Evolutionary conservation across 2,888 invertebrate genomes (phyloP), one percentile per base, ranked within the genome.

Genomic region (Orthosia gracilis): DNA sequence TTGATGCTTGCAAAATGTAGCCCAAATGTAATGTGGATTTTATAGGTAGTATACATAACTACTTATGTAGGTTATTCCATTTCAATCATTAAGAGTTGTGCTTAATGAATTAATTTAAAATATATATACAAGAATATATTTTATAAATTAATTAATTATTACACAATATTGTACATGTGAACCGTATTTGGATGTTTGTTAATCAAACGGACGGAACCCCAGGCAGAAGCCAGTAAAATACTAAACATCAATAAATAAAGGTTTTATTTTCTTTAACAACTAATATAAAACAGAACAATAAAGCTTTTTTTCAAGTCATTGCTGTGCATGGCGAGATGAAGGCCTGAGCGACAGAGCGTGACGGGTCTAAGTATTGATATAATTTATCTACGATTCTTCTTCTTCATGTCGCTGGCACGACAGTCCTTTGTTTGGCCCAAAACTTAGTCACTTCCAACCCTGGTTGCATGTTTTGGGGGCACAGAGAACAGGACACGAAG

Each of bases 311-410:
- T 47, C 7, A 23, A 80, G 18, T 59, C 40, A 75, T 61, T 59
- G 81, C 52, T 21, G 26, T 40, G 15, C 17, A 54, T 54, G 40
- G 26, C 15, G n/a, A 15, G 23, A 61, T 54, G 21, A 80, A 73
- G 80, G 80, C 3, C 49, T 26, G 17, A 1, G 13, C 31, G 52
- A n/a, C 17, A 40, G n/a, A 80, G 31, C 47, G 15, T 54, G 11
- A 11, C 40, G 18, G 17, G 18, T 26, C 50, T n/a, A 12, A 78
- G 4, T 15, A n/a, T 65, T 64, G 13, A 13, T n/a, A 65, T n/a
- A 47, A 72, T 50, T 40, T 40, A 40, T 40, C 40, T 3, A 1
- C 40, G 40, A 9, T 40, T 40, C 40, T 40, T 40, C 40, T 40
- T 40, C 9, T 40, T 40, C 9, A 40, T 40, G 40, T 40, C 40